Base-by-base conservation (phyloP, 2,888 invertebrate species). In the Cheilosia vulpina region DNA sequence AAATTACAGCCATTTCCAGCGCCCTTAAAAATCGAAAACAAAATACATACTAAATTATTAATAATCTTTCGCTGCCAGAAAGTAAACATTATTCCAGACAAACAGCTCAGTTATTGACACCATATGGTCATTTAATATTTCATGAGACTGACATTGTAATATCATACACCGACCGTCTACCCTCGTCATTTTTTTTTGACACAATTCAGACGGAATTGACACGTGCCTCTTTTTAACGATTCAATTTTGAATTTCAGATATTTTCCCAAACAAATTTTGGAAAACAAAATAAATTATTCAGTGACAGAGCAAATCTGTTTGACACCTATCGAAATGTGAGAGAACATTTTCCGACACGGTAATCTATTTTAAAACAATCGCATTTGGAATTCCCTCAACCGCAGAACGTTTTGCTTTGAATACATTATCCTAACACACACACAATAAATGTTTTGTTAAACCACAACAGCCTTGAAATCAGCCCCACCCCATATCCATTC, bases 401-500 rank as follows among this genome's bases (percentile, higher is more conserved):
- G 21, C 15, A 45, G 34, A 34, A 21, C 34, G 50, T 50, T 34
- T 50, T 34, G 34, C 50, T 31, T 50, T 63, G 21, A 2, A 24
- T 13, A 11, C 13, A 13, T 52, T 13, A 21, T 13, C 19, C 21
- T 4, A 5, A 52, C 24, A 24, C 13, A 50, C 13, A 50, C 4
- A 50, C 9, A 9, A 31, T 31, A 27, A 50, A 21, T 21, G 11
- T 43, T 27, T 52, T n/a, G 4, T 11, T 17, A 19, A 27, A 24
- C 58, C 15, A 17, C 31, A 45, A 11, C 38, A 73, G n/a, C 19
- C 47, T 57, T 65, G 17, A 19, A 41, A 60, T 68, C 73, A 62
- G 73, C 73, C 66, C 66, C 79, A 34, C 60, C 43, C n/a, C n/a
- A n/a, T 55, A 60, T 55, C 79, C 66, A 66, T 60, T 66, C 34